phyloP scores from a whole-genome alignment of 2,113 vertebrate species.

The Campylomormyrus tamandua region DNA sequence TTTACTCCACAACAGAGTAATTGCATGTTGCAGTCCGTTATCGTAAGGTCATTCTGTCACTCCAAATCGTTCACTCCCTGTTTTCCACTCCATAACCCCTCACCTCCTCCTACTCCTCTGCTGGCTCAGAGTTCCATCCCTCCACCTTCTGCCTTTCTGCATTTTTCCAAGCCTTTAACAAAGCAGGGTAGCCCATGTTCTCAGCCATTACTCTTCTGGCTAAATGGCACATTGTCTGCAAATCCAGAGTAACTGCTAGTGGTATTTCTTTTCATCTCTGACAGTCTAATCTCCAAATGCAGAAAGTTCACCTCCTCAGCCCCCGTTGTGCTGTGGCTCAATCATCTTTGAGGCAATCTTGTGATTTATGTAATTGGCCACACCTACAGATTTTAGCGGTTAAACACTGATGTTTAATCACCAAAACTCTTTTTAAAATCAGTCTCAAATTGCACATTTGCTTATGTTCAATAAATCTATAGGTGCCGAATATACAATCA shows the following conservation, averaged over 20 bases:
- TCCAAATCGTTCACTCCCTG: background rate
- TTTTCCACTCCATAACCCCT: background rate
- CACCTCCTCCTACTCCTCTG: background rate
- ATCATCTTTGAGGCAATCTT: background rate
- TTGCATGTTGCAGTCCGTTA: background rate
- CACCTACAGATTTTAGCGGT: background rate
- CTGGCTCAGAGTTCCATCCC: background rate
- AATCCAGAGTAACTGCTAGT: background rate
- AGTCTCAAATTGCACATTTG: background rate
- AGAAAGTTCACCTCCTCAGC: background rate
- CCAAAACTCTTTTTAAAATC: background rate
- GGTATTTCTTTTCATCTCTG: background rate
- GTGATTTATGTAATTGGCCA: background rate
- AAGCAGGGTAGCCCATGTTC: background rate
- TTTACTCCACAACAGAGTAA: background rate
- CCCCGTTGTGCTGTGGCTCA: background rate
- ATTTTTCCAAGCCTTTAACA: background rate
- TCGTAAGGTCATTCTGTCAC: background rate
- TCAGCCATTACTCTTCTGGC: background rate
- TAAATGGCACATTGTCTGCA: background rate
- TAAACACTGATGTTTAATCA: background rate
- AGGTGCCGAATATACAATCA: background rate
- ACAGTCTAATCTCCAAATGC: background rate
- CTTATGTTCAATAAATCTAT: background rate
- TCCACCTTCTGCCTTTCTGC: background rate